Base-by-base conservation (phyloP, 2,797 vertebrate genomes). In the Cichlasoma orientale region DNA sequence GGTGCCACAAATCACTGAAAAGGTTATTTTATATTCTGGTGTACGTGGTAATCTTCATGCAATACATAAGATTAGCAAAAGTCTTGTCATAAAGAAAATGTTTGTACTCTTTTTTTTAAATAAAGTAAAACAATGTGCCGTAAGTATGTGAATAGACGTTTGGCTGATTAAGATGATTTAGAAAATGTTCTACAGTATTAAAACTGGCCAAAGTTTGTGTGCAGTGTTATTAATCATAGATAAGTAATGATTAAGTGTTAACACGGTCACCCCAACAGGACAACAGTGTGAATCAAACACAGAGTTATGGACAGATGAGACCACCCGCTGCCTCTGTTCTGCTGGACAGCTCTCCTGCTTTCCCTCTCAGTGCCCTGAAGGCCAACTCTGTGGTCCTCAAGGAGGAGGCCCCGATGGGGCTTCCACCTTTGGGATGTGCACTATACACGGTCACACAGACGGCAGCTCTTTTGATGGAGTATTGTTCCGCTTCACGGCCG, bases 391-490 rank as follows among this genome's bases (percentile, higher is more conserved):
- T 2, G 91, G 89, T 80, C 91, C 70, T 77, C 85, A 87, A 70
- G 90, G 4, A 80, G 73, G 13, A 70, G 70, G 6, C 76, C 82
- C 12, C 85, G 38, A 74, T 88, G 90, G 82, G 75, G 4, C 3
- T 74, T 4, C 84, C 1, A 78, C 86, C 27, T 91, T 88, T 0
- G 96, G 95, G 83, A 94, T 84, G 63, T 97, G 97, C 82, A 93
- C 93, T 0, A 85, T 97, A 29, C 87, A 95, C 73, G 77, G 92
- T 0, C 93, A 96, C 86, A 93, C 95, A 3, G 95, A 96, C 69
- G 96, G 95, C 91, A 93, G 89, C 72, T 96, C 96, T 47, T 97
- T 97, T 90, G 96, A 97, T 88, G 95, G 95, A 21, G 84, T 89
- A 82, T 91, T 82, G 3, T 95, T 96, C 84, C 82, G 76, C 88